Evolutionary conservation across 1,140 invertebrate species (phyloP).

Genomic region (Harpegnathos saltator): DNA sequence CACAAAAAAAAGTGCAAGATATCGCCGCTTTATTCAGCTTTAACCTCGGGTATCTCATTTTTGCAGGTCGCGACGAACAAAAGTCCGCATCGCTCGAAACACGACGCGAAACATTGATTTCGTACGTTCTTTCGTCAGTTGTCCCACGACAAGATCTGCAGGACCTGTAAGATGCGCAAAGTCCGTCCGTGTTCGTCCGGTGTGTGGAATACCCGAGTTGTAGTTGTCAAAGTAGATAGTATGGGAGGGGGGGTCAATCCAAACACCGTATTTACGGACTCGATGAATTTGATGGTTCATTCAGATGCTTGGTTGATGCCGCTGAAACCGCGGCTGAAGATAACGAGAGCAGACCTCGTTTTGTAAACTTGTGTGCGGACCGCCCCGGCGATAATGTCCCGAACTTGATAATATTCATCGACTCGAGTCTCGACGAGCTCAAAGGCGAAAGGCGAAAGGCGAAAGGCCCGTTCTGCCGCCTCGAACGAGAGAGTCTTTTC

Average conservation of each 20-base stretch:
- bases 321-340: conserved; percentile 7
- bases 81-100: background rate
- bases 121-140: background rate
- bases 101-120: background rate
- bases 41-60: background rate
- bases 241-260: no score
- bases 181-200: background rate
- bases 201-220: background rate
- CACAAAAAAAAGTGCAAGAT: no score
- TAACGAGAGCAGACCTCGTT: conserved; percentile 26
- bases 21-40: no score
- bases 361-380: background rate
- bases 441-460: no score
- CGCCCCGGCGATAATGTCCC: background rate
- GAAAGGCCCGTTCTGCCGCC: no score
- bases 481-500: background rate
- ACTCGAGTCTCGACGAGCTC: no score
- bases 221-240: no score
- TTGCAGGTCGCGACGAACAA: background rate
- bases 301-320: no score
- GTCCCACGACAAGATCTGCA: no score
- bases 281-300: no score
- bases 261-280: no score
- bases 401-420: conserved; percentile 31
- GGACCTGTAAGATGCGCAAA: background rate